Conservation (phyloP, 2,113 vertebrate species). For the Peromyscus californicus region DNA sequence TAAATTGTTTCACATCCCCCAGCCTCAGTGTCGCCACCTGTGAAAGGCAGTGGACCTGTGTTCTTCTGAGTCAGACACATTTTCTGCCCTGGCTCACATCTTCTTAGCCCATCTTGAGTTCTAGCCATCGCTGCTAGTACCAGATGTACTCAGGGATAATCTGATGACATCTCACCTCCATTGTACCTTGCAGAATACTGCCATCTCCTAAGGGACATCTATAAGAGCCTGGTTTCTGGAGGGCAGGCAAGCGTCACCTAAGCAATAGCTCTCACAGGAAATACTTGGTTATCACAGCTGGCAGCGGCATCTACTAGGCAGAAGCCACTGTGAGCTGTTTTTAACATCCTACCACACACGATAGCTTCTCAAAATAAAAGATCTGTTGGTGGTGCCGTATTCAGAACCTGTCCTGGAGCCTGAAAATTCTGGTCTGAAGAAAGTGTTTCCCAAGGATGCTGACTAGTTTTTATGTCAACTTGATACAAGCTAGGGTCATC, state of each 20-base stretch:
- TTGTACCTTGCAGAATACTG: not conserved
- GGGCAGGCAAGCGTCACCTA: not conserved
- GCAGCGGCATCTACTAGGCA: not conserved
- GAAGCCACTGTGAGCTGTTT: not conserved
- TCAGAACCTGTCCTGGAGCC: conserved; percentile 34
- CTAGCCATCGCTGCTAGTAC: not conserved
- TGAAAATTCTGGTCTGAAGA: not conserved
- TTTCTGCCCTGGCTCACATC: not conserved
- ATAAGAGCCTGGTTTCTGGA: not conserved
- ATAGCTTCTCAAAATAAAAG: not conserved
- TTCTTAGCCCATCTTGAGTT: not conserved
- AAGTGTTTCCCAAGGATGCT: not conserved
- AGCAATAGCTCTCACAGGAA: not conserved
- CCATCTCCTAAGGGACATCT: not conserved
- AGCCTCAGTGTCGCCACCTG: conserved; percentile 17
- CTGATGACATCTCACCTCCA: not conserved
- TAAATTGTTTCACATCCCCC: conserved; percentile 4
- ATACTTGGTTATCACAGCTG: not conserved
- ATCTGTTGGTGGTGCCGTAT: not conserved
- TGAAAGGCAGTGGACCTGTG: not conserved
- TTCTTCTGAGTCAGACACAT: not conserved
- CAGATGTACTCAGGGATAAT: not conserved
- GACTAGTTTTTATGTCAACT: not conserved
- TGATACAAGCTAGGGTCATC: not conserved
- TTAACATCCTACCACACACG: not conserved